Percentiles rank a stretch among this genome's conserved stretches.
Conservation (phyloP, 2,888 invertebrate genomes). For the Mechanitis mazaeus region DNA sequence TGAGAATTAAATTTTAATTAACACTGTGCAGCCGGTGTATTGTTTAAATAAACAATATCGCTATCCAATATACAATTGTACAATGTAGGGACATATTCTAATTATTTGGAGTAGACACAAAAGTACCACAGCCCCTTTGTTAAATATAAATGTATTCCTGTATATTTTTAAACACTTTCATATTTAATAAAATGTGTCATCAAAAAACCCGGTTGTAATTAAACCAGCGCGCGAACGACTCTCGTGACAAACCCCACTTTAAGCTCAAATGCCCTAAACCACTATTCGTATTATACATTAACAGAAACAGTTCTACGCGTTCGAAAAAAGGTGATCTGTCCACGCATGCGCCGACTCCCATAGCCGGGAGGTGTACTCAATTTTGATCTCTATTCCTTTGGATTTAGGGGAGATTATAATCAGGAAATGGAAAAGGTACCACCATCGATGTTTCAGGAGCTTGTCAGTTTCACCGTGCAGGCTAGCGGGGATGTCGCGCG, state of each 20-base stretch:
- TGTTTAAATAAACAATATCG: too few relatives aligned
- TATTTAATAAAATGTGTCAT: slow-evolving; percentile 10
- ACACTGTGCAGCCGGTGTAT: too few relatives aligned
- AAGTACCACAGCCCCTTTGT: too few relatives aligned
- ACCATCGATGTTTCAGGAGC: slow-evolving; percentile 16
- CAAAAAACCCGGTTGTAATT: slow-evolving; percentile 12
- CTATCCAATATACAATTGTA: too few relatives aligned
- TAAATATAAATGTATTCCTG: too few relatives aligned
- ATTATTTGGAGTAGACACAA: too few relatives aligned
- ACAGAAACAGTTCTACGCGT: slow-evolving; percentile 12
- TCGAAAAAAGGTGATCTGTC: slow-evolving; percentile 25
- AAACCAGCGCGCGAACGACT: slow-evolving; percentile 8
- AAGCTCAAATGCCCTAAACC: slow-evolving; percentile 15
- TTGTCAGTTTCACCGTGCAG: slow-evolving; percentile 28
- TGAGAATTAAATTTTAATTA: too few relatives aligned
- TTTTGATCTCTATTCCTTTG: slow-evolving; percentile 24
- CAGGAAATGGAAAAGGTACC: slow-evolving; percentile 44
- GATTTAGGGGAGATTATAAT: slow-evolving; percentile 35
- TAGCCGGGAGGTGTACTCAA: neutral
- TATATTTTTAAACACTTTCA: neutral
- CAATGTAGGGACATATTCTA: too few relatives aligned
- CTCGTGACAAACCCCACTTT: slow-evolving; percentile 20
- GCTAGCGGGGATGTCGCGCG: slow-evolving; percentile 58
- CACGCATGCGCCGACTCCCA: slow-evolving; percentile 18
- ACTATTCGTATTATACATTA: slow-evolving; percentile 11